Evolutionary conservation across 2,888 invertebrate species (phyloP).

Genomic region (Eulithis prunata): DNA sequence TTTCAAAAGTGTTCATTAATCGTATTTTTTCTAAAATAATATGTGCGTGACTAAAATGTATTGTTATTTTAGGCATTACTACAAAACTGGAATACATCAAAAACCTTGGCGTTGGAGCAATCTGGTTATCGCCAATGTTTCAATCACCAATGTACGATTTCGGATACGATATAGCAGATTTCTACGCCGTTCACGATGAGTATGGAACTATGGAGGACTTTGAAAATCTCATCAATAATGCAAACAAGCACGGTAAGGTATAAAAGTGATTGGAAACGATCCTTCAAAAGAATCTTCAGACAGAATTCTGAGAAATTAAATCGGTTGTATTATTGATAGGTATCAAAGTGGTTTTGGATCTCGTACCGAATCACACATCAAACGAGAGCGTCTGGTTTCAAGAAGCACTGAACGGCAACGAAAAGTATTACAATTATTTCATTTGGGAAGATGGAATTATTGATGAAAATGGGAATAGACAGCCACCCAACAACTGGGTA

Average conservation of each 20-base stretch:
- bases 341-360: conserved; percentile 86
- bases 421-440: conserved; percentile 89
- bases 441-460: conserved; percentile 87
- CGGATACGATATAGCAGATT: conserved; percentile 92
- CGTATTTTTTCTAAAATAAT: conserved; percentile 1
- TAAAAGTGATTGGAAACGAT: background rate
- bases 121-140: conserved; percentile 91
- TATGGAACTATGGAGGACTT: conserved; percentile 91
- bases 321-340: conserved; percentile 51
- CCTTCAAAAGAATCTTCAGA: conserved; percentile 7
- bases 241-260: conserved; percentile 75
- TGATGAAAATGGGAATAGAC: conserved; percentile 69
- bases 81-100: conserved; percentile 86
- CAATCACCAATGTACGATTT: conserved; percentile 91
- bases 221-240: conserved; percentile 79
- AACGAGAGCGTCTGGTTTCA: conserved; percentile 94
- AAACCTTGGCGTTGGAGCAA: conserved; percentile 86
- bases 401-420: conserved; percentile 85
- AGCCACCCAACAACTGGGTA: conserved; percentile 91
- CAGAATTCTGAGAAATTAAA: conserved; percentile 14
- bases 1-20: background rate
- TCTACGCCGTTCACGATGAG: conserved; percentile 86
- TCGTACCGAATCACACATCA: conserved; percentile 91
- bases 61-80: conserved; percentile 79
- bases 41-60: conserved; percentile 17